Conservation (phyloP, 1,140 invertebrate genomes). For the Telenomus remus region DNA sequence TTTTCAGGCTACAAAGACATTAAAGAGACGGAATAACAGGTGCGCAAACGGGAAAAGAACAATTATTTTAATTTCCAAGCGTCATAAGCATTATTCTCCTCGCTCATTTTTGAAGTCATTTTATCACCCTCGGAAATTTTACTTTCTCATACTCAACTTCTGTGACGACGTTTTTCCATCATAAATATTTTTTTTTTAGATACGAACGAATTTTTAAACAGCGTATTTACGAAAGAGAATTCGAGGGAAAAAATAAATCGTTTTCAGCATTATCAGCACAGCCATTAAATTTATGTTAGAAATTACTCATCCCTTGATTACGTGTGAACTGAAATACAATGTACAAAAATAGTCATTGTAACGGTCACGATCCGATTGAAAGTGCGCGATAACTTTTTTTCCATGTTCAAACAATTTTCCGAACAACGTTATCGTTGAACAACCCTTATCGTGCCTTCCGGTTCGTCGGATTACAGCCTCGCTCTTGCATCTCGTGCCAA, state of each 20-base stretch:
- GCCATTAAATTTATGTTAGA: slow-evolving; percentile 6
- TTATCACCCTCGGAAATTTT: slow-evolving; percentile 14
- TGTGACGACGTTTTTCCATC: too few species aligned
- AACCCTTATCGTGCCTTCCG: slow-evolving; percentile 56
- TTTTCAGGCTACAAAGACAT: slow-evolving; percentile 17
- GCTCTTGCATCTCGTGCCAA: slow-evolving; percentile 54
- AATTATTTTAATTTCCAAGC: slow-evolving; percentile 38
- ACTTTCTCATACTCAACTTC: neutral
- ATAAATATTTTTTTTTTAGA: neutral
- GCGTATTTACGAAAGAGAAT: neutral
- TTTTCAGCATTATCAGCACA: too few species aligned
- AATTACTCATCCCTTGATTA: slow-evolving; percentile 36
- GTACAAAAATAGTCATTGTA: slow-evolving; percentile 34
- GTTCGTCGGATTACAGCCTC: slow-evolving; percentile 57
- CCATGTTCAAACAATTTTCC: slow-evolving; percentile 50
- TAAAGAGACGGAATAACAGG: slow-evolving; percentile 13
- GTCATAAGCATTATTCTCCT: slow-evolving; percentile 10
- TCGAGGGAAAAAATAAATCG: too few species aligned
- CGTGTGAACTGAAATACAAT: slow-evolving; percentile 37
- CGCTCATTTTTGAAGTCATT: slow-evolving; percentile 25
- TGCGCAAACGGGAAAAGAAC: slow-evolving; percentile 12
- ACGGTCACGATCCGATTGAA: slow-evolving; percentile 49
- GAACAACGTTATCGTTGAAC: slow-evolving; percentile 54
- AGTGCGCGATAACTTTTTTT: slow-evolving; percentile 52
- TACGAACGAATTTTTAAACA: neutral